Evolutionary conservation across 2,113 vertebrate species (phyloP), one percentile per base, ranked within the genome.

Genomic region (Benitochromis conjunctus): DNA sequence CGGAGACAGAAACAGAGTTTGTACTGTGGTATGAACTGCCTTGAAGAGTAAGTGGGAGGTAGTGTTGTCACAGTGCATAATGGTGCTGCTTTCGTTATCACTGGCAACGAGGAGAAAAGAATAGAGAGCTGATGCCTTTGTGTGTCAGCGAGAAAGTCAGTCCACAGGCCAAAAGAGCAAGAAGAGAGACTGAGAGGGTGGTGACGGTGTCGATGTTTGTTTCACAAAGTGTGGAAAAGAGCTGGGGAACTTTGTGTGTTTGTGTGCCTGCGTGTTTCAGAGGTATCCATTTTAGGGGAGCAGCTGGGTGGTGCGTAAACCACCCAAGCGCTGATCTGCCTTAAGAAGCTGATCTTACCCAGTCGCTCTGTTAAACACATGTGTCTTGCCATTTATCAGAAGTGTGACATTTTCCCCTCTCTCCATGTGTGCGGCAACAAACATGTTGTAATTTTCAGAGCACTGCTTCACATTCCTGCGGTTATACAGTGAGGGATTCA

Each of bases 11-110:
- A 62, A 71, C 84, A 81, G 88, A 88, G 86, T 91, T 13, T 69
- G 87, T 53, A 46, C 54, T 80, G 34, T 34, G 84, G 84, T 91
- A 92, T 86, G 86, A 94, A 93, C 86, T 91, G 85, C 90, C 66
- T 54, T 71, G 62, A 78, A 90, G 84, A 87, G 83, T 16, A 82
- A 88, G 92, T 92, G 88, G 92, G 91, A 89, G 90, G 83, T 80
- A 57, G 91, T 92, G 93, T 94, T 94, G 92, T 94, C 92, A 91
- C 92, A 81, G 87, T 83, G 88, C 93, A 92, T 93, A 92, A 92
- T 90, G 71, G 81, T 85, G 92, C 88, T 66, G 83, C 86, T 84
- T 83, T 92, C 89, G 88, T 91, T 89, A 92, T 91, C 88, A 86
- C 85, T 55, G 86, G 85, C 86, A 82, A 43, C 19, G 69, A 66